A percentile compares a stretch with the other conserved stretches of the same genome.
These are phyloP conservation scores for Craseonycteris thonglongyai DNA, from an alignment of 2,113 vertebrate species.

Conservation along the genomic window DNA sequence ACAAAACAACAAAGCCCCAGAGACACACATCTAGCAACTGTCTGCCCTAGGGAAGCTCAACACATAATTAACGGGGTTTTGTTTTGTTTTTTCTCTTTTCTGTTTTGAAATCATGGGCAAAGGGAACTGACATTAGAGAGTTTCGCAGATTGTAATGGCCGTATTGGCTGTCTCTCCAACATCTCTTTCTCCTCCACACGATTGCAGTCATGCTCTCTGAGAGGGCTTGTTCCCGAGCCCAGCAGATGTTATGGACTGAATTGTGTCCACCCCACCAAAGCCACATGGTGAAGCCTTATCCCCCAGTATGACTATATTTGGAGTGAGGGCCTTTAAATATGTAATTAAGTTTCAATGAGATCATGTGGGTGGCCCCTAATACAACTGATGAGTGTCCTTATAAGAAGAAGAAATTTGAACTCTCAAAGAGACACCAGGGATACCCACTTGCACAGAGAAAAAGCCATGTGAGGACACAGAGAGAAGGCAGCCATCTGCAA, in stretches of 20 bases:
- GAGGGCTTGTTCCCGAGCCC: neutral
- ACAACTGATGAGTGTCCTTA: neutral
- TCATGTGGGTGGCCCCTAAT: neutral
- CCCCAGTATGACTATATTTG: neutral
- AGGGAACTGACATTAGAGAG: neutral
- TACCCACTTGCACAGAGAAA: neutral
- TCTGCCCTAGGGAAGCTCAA: neutral
- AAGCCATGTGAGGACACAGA: neutral
- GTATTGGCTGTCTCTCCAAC: neutral
- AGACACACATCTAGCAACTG: neutral
- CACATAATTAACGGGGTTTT: neutral
- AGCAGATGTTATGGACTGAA: neutral
- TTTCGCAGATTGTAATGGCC: neutral
- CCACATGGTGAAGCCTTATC: neutral
- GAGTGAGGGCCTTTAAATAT: neutral
- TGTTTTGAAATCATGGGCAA: neutral
- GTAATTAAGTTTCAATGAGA: neutral
- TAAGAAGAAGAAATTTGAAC: neutral
- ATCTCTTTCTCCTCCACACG: neutral
- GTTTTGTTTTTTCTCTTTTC: neutral
- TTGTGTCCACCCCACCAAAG: neutral
- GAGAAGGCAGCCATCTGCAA: neutral
- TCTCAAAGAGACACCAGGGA: neutral
- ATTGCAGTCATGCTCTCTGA: neutral
- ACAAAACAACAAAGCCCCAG: slow-evolving; percentile 13